phyloP scores from a whole-genome alignment of 1,140 invertebrate species.

The Hypsibius dujardini region DNA sequence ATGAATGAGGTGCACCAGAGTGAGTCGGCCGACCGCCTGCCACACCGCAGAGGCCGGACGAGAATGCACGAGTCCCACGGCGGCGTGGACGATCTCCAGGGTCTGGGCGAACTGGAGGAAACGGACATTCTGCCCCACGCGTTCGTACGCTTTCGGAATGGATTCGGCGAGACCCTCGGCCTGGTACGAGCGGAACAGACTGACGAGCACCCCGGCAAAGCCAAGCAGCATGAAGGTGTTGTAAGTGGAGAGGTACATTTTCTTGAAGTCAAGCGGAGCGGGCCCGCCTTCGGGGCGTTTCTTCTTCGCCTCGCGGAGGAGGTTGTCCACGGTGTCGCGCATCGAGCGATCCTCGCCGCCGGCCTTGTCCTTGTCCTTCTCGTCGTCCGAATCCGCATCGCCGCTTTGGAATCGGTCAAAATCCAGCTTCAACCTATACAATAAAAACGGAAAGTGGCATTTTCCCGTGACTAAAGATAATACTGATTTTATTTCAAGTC shows the following conservation, averaged over 20 bases:
- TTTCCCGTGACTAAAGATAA: background rate
- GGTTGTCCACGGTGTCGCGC: background rate
- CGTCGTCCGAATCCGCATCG: background rate
- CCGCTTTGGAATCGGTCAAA: conserved; percentile 15
- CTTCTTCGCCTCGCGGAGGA: background rate
- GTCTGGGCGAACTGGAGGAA: background rate
- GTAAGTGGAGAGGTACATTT: conserved; percentile 6
- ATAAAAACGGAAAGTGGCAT: background rate
- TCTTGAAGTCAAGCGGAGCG: background rate
- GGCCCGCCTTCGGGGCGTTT: background rate
- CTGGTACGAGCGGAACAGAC: background rate
- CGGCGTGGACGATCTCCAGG: background rate
- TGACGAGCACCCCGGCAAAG: background rate
- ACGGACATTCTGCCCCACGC: background rate
- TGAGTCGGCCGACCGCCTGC: background rate
- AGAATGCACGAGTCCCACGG: background rate
- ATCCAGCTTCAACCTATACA: conserved; percentile 11
- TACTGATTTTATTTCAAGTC: background rate
- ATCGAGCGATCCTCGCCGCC: background rate
- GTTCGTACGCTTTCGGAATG: background rate
- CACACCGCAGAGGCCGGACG: background rate
- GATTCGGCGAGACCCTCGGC: background rate
- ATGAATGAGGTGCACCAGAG: background rate
- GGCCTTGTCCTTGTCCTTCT: background rate
- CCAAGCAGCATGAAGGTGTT: conserved; percentile 14